Evolutionary conservation across 2,797 vertebrate species (phyloP), one percentile per base, ranked within the genome.

Genomic region (Scarus forsteni): DNA sequence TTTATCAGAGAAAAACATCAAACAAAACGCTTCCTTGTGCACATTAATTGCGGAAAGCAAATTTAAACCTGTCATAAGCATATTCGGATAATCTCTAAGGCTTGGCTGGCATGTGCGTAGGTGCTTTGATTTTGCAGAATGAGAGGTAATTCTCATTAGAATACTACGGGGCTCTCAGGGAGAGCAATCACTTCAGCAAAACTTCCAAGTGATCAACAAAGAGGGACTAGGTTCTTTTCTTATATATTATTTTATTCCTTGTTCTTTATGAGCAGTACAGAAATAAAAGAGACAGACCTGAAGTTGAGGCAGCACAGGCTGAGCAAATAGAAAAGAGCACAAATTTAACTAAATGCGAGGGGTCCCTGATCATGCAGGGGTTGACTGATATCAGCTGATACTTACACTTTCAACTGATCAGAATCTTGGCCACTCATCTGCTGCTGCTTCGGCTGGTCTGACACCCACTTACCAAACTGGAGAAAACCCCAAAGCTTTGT

Each of bases 91-190:
- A 60, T 11, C 36, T 66, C 45, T 35, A 27, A 38, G 53, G 46
- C 19, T 50, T 14, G 48, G 27, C 27, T 19, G 53, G 66, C 53
- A 7, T 49, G 54, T 60, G 67, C 51, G 50, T 66, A 10, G n/a
- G 57, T 44, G 66, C 54, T 34, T 8, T 8, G 3, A n/a, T 55
- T 60, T 56, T 50, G 39, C 38, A 59, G 1, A 56, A 50, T 36
- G 46, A 77, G 52, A 45, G 18, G 43, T 38, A 46, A 76, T 84
- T 71, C 60, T 65, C 58, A 73, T 79, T 80, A 65, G 74, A 74
- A 62, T 56, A 45, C 38, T 56, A 52, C 52, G 49, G 34, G 19
- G 58, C 68, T 78, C 70, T 68, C 13, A 54, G 27, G 61, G 34
- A 72, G 43, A 72, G 36, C 14, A 51, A 58, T 27, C 66, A 70